phyloP scores from a whole-genome alignment of 2,888 invertebrate genomes.

The Aromia moschata region DNA sequence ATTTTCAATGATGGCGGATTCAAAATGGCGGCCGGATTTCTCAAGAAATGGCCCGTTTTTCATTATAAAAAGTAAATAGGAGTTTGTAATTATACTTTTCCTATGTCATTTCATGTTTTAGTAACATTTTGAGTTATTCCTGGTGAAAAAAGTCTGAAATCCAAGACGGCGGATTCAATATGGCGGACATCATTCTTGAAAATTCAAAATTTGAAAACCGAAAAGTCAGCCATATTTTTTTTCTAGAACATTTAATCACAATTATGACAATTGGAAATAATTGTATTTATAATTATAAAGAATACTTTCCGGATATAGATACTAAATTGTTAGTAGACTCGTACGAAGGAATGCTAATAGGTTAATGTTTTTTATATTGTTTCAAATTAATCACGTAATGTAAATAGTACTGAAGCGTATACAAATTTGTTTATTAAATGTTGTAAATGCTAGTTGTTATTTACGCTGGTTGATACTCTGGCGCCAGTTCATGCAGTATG shows the following conservation, averaged over 20 bases:
- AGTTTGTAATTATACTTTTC: too few relatives aligned
- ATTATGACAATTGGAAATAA: neutral
- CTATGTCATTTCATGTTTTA: too few relatives aligned
- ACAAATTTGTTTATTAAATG: neutral
- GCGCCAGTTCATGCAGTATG: neutral
- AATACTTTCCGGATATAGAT: neutral
- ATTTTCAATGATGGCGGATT: too few relatives aligned
- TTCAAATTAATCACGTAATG: neutral
- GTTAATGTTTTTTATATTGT: neutral
- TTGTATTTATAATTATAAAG: neutral
- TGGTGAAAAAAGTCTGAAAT: too few relatives aligned
- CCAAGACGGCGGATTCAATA: too few relatives aligned
- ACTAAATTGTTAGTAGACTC: neutral
- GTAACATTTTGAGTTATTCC: too few relatives aligned
- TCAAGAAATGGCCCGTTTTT: too few relatives aligned
- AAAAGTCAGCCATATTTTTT: neutral
- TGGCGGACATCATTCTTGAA: too few relatives aligned
- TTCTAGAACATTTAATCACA: neutral
- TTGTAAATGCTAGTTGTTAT: neutral
- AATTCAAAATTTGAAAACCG: too few relatives aligned
- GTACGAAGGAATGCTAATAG: neutral
- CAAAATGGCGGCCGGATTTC: too few relatives aligned
- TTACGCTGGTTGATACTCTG: neutral
- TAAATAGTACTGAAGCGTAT: neutral
- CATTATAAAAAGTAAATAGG: too few relatives aligned